These are phyloP conservation scores for Styela clava DNA, from an alignment of 23 tunicate species.

Conservation along the genomic window DNA sequence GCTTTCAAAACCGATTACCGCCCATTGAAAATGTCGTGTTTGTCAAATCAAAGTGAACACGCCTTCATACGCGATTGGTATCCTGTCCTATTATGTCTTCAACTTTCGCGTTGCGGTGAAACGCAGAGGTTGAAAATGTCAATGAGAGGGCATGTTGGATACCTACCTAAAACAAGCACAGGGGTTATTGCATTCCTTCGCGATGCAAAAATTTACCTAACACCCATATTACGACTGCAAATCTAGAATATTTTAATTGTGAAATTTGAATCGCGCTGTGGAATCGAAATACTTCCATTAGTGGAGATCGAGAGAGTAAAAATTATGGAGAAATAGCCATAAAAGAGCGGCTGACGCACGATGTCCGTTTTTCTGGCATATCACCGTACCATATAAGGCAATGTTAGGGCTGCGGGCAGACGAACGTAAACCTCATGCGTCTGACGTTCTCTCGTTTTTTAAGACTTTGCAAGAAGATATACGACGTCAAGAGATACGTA, in stretches of 20 bases:
- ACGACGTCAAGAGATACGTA: no score
- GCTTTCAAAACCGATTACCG: neutral
- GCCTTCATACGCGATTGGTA: neutral
- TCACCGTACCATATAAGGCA: neutral
- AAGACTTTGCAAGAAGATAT: no score
- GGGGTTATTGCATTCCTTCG: no score
- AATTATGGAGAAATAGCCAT: neutral
- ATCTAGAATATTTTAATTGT: no score
- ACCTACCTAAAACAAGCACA: no score
- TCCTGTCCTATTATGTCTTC: neutral
- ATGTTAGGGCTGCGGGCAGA: neutral
- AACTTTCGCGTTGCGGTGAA: neutral
- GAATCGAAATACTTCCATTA: no score
- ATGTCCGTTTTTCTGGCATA: neutral
- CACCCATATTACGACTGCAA: no score
- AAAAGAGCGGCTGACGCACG: neutral
- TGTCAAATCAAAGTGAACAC: neutral
- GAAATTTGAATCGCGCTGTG: no score
- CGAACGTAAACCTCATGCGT: neutral
- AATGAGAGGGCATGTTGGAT: neutral
- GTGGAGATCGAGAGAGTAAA: neutral
- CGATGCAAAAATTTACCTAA: no score
- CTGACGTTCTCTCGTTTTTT: neutral
- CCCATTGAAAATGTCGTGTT: neutral
- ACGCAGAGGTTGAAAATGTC: neutral